A percentile compares a stretch with the other conserved stretches of the same genome.
These are phyloP conservation scores for Oceanodroma leucorhoa DNA, from an alignment of 2,797 vertebrate genomes.

Conservation along the genomic window DNA sequence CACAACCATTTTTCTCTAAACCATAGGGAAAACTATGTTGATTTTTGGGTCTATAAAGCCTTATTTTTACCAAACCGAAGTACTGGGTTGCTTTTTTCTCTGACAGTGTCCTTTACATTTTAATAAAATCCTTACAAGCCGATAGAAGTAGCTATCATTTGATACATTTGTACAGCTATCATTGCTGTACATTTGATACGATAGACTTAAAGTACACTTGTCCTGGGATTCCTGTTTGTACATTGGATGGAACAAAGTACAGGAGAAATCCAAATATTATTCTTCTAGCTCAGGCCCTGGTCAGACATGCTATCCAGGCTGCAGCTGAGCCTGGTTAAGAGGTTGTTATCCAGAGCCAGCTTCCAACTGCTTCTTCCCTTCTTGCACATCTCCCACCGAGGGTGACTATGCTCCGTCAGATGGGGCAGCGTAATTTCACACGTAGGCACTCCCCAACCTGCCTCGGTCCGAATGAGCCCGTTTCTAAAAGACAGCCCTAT, in stretches of 20 bases:
- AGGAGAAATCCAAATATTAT: constrained; percentile 58
- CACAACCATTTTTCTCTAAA: neutral
- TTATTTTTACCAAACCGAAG: neutral
- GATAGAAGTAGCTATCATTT: neutral
- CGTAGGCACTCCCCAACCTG: fast-evolving
- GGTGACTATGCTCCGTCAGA: neutral
- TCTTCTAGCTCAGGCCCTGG: neutral
- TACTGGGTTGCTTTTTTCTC: neutral
- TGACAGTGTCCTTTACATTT: neutral
- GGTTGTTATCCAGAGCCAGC: neutral
- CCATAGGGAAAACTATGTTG: neutral
- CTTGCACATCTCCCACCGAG: neutral
- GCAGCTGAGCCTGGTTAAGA: neutral
- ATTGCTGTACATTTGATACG: neutral
- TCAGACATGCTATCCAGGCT: neutral
- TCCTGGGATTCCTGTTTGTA: constrained; percentile 6
- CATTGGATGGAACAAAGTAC: constrained; percentile 29
- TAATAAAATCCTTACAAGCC: neutral
- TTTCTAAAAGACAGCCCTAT: neutral
- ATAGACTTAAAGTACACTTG: neutral
- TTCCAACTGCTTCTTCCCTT: neutral
- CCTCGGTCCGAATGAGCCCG: fast-evolving
- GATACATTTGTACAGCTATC: too few species aligned
- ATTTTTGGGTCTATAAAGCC: neutral
- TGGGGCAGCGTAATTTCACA: neutral